A percentile compares a stretch with the other conserved stretches of the same genome.
Evolutionary conservation across 2,797 vertebrate species (phyloP).

Genomic region (Sciurus carolinensis): DNA sequence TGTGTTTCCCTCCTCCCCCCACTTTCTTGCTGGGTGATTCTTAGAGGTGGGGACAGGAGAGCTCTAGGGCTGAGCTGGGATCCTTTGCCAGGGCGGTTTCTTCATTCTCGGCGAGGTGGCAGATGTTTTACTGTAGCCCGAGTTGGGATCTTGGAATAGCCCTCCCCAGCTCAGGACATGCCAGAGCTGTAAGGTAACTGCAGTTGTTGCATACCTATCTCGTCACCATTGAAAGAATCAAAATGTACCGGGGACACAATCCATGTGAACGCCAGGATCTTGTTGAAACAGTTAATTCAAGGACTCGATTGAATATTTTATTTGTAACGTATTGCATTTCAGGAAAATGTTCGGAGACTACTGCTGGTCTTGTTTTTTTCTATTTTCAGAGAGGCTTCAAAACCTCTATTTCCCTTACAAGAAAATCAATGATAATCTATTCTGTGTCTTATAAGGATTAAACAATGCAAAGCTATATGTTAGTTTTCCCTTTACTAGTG

Average conservation of each 20-base stretch:
- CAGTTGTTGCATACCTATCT: constrained; percentile 57
- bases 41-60: constrained; percentile 57
- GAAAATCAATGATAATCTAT: constrained; percentile 62
- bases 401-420: constrained; percentile 73
- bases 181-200: constrained; percentile 59
- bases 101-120: constrained; percentile 58
- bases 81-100: constrained; percentile 68
- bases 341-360: constrained; percentile 46
- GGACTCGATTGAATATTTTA: constrained; percentile 68
- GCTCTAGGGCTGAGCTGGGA: constrained; percentile 49
- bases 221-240: constrained; percentile 39
- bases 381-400: constrained; percentile 66
- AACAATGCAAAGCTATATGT: constrained; percentile 67
- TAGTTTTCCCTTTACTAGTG: constrained; percentile 42
- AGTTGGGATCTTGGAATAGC: constrained; percentile 70
- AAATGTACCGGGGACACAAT: constrained; percentile 61
- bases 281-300: constrained; percentile 68
- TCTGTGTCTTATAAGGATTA: constrained; percentile 71
- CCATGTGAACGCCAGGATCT: constrained; percentile 41
- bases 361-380: constrained; percentile 54
- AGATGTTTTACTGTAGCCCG: constrained; percentile 50
- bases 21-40: constrained; percentile 61
- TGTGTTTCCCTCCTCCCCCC: constrained; percentile 41
- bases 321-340: constrained; percentile 48
- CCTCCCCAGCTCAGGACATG: constrained; percentile 65